Percentiles rank a stretch among this genome's conserved stretches.
phyloP scores from a whole-genome alignment of 53 echinoderm and acorn worm species.

The Paracentrotus lividus region DNA sequence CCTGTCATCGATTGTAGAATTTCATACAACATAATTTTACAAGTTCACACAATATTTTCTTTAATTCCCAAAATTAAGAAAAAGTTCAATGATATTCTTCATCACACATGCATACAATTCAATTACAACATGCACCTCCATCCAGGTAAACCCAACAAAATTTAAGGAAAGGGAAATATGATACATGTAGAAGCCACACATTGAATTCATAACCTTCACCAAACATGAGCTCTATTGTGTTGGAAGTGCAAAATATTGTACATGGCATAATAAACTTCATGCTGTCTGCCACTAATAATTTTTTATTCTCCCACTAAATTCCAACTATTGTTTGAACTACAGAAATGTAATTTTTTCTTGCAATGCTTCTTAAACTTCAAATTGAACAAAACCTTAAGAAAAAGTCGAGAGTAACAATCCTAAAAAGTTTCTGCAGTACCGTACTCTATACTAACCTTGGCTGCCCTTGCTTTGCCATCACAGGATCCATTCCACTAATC shows the following conservation, averaged over 20 bases:
- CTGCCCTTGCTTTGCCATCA: slow-evolving; percentile 71
- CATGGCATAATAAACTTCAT: not conserved
- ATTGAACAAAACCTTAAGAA: too few species aligned
- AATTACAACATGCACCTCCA: not conserved
- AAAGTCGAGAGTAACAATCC: too few species aligned
- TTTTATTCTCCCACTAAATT: too few species aligned
- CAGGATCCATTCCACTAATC: slow-evolving; percentile 74
- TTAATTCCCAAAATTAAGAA: not conserved
- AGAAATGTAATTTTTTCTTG: too few species aligned
- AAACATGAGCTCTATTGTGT: not conserved
- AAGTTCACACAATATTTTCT: not conserved
- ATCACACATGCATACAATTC: not conserved
- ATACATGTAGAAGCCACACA: slow-evolving; percentile 29
- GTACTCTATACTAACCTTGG: slow-evolving; percentile 57
- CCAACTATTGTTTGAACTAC: too few species aligned
- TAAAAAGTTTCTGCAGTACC: too few species aligned
- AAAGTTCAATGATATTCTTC: not conserved
- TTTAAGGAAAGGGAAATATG: not conserved
- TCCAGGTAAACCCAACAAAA: not conserved
- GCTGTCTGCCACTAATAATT: not conserved
- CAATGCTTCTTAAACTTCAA: too few species aligned
- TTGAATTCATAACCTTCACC: not conserved
- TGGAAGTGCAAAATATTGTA: not conserved
- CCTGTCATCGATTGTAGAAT: not conserved
- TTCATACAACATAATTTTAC: not conserved